Conservation (phyloP, 1,140 invertebrate genomes). For the Agrypnia vestita region DNA sequence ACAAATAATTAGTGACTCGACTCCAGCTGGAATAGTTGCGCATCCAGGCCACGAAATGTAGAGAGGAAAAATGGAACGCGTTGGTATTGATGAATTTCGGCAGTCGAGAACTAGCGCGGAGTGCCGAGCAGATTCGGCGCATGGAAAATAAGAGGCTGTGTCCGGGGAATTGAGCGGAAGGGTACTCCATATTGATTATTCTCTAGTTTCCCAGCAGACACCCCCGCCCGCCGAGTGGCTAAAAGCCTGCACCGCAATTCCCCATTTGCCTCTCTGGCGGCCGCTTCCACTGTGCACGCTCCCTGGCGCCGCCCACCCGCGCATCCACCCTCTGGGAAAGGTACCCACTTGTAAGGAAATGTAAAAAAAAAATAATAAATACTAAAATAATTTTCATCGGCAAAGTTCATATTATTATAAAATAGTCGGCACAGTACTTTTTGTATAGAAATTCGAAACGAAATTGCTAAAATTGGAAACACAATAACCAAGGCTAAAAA, state of each 20-base stretch:
- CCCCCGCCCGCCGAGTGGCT: constrained; percentile 46
- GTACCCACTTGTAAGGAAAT: not conserved
- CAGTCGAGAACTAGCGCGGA: not conserved
- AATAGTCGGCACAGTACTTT: no score
- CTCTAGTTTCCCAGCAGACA: constrained; percentile 61
- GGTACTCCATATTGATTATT: constrained; percentile 72
- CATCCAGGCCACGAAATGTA: not conserved
- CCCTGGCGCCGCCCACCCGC: not conserved
- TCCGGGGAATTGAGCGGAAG: constrained; percentile 67
- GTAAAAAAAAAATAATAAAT: not conserved
- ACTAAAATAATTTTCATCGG: not conserved
- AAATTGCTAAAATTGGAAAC: no score
- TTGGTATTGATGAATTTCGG: not conserved
- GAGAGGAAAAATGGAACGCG: not conserved
- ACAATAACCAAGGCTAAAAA: no score
- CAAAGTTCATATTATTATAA: no score
- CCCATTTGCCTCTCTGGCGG: constrained; percentile 25
- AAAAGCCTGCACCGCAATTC: constrained; percentile 41
- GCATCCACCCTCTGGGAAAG: not conserved
- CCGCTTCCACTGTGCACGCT: not conserved
- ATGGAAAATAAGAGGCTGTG: constrained; percentile 48
- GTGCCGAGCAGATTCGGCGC: constrained; percentile 31
- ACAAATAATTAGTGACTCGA: no score
- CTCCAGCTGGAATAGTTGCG: no score
- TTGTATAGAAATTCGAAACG: no score